Evolutionary conservation across 2,113 vertebrate genomes (phyloP).

Genomic region (Balaenoptera acutorostrata): DNA sequence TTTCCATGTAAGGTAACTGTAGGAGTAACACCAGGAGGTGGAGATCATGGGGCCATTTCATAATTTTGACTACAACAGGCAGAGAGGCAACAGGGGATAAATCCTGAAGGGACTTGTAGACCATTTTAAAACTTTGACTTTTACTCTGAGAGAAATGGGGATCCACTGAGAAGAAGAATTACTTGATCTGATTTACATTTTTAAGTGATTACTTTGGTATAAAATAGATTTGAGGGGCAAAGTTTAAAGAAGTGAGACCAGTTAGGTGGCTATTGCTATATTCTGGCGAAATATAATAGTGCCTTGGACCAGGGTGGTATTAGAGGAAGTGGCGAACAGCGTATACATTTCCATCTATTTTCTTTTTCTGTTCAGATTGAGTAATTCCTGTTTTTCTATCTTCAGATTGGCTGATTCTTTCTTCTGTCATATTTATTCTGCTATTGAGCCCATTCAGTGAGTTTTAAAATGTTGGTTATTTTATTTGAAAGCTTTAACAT

Average conservation of each 20-base stretch:
- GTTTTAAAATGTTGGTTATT: background rate
- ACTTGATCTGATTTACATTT: background rate
- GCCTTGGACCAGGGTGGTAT: background rate
- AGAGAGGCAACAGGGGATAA: background rate
- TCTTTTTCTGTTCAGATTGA: background rate
- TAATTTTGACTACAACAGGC: background rate
- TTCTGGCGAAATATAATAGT: background rate
- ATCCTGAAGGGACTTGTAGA: background rate
- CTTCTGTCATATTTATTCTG: background rate
- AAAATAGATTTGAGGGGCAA: background rate
- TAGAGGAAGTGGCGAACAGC: background rate
- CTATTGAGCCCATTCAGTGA: background rate
- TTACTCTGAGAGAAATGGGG: background rate
- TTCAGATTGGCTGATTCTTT: background rate
- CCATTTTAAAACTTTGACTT: background rate
- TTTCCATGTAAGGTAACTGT: background rate
- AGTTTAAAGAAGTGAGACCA: background rate
- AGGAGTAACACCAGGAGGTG: background rate
- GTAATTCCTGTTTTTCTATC: background rate
- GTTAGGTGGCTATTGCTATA: background rate
- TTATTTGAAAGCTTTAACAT: background rate
- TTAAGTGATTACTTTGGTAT: background rate
- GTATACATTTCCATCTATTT: background rate
- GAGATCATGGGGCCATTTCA: background rate
- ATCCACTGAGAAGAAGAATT: background rate